phyloP scores from a whole-genome alignment of 2,888 invertebrate genomes.

The Orchestes rusci region DNA sequence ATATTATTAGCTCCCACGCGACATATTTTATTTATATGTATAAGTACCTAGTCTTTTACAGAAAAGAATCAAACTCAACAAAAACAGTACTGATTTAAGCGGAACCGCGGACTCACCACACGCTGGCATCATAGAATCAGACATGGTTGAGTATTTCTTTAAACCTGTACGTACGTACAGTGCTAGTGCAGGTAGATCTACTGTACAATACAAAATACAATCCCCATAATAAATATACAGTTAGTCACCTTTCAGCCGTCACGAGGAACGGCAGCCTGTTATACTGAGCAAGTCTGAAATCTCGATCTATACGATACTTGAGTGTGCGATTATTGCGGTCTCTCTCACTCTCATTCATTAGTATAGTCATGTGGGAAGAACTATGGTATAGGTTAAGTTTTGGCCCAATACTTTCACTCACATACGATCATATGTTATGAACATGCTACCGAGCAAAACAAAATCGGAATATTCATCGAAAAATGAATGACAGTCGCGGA shows the following conservation, averaged over 20 bases:
- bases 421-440: slow-evolving; percentile 17
- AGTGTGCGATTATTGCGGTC: slow-evolving; percentile 17
- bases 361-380: slow-evolving; percentile 20
- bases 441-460: slow-evolving; percentile 12
- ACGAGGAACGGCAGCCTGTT: slow-evolving; percentile 16
- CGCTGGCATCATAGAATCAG: slow-evolving; percentile 11
- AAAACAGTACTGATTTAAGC: slow-evolving; percentile 13
- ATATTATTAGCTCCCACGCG: too few species aligned
- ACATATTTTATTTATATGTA: too few species aligned
- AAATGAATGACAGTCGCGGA: slow-evolving; percentile 18
- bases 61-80: too few species aligned
- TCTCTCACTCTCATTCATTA: slow-evolving; percentile 12
- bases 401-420: slow-evolving; percentile 20
- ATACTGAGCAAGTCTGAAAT: slow-evolving; percentile 19
- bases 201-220: slow-evolving; percentile 17
- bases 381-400: slow-evolving; percentile 17
- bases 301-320: slow-evolving; percentile 21
- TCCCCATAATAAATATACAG: slow-evolving; percentile 22
- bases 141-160: slow-evolving; percentile 19
- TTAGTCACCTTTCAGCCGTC: slow-evolving; percentile 24
- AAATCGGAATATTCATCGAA: slow-evolving; percentile 12
- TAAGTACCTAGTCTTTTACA: too few species aligned
- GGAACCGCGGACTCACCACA: slow-evolving; percentile 11
- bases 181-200: slow-evolving; percentile 20
- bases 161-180: slow-evolving; percentile 20